These are phyloP conservation scores for Peucedramus taeniatus DNA, from an alignment of 2,113 vertebrate species.

Conservation along the genomic window DNA sequence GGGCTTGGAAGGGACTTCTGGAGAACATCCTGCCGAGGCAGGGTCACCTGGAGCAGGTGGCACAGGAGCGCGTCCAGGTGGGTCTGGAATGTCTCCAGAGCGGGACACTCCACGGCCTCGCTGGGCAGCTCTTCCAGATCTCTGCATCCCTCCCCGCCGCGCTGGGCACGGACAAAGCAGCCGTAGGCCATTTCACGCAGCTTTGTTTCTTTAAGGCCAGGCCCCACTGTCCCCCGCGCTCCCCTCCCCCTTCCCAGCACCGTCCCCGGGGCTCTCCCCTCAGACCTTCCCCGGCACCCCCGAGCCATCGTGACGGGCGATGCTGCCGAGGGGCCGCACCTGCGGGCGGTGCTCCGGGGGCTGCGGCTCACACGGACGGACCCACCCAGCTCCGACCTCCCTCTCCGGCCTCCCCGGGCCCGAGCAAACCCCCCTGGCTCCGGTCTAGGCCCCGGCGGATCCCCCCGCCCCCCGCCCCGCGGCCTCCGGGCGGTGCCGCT, in stretches of 20 bases:
- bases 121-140: not conserved
- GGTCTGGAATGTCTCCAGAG: not conserved
- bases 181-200: fast-evolving
- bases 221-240: fast-evolving
- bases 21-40: not conserved
- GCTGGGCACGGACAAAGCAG: not conserved
- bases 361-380: fast-evolving
- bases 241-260: no score
- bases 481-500: not conserved
- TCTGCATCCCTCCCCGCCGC: not conserved
- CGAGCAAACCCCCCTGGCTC: not conserved
- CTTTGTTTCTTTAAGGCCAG: not conserved
- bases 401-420: not conserved
- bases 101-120: fast-evolving
- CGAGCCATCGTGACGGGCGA: no score
- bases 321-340: no score
- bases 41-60: not conserved
- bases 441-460: not conserved
- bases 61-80: not conserved
- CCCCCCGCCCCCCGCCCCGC: not conserved
- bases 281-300: not conserved
- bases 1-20: not conserved
- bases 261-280: fast-evolving
- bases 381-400: not conserved
- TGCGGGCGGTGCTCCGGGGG: not conserved